A percentile compares a stretch with the other conserved stretches of the same genome.
These are phyloP conservation scores for Lucifuga dentata DNA, from an alignment of 2,113 vertebrate genomes.

Conservation along the genomic window DNA sequence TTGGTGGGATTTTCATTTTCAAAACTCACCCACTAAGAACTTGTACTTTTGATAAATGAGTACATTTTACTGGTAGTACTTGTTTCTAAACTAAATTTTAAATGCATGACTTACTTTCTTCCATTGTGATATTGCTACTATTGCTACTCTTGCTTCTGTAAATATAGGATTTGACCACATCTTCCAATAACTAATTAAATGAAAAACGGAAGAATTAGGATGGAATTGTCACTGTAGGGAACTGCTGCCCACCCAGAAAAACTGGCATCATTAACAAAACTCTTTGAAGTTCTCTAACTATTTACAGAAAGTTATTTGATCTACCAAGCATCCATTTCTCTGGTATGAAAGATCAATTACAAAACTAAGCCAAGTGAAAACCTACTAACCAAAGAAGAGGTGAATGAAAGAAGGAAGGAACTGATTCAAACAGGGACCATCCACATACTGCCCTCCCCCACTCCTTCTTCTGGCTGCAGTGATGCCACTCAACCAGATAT, in stretches of 20 bases:
- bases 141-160: too few species aligned
- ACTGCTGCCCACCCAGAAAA: constrained; percentile 37
- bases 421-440: constrained; percentile 28
- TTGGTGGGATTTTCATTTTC: too few species aligned
- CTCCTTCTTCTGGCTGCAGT: constrained; percentile 39
- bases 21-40: too few species aligned
- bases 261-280: constrained; percentile 54
- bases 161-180: too few species aligned
- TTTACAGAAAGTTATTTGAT: constrained; percentile 40
- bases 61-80: too few species aligned
- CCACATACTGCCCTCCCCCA: not conserved
- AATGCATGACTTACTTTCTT: too few species aligned
- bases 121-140: too few species aligned
- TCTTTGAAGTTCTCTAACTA: constrained; percentile 46
- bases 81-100: too few species aligned
- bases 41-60: too few species aligned
- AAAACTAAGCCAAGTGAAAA: constrained; percentile 23
- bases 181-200: constrained; percentile 25
- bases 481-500: constrained; percentile 56
- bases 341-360: constrained; percentile 38
- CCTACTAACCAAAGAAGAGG: constrained; percentile 3
- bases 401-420: constrained; percentile 33
- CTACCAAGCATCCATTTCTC: constrained; percentile 30
- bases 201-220: constrained; percentile 15
- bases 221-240: constrained; percentile 44